A percentile compares a stretch with the other conserved stretches of the same genome.
These are phyloP conservation scores for Mythimna ferrago DNA, from an alignment of 2,888 invertebrate species.

Conservation along the genomic window DNA sequence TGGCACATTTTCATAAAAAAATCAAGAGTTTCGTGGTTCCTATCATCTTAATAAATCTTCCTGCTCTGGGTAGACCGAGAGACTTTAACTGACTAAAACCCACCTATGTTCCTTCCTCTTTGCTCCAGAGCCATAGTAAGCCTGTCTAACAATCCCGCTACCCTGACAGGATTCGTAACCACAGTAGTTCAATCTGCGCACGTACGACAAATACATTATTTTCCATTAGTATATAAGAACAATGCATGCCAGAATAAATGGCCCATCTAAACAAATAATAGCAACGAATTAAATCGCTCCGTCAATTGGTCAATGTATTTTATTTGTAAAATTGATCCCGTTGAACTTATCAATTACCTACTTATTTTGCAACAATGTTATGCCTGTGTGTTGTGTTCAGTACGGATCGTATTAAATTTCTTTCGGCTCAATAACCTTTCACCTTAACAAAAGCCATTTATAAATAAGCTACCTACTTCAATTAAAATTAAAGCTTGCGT, in stretches of 20 bases:
- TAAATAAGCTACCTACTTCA: constrained; percentile 5
- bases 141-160: too few relatives aligned
- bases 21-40: too few relatives aligned
- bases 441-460: constrained; percentile 2
- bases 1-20: too few relatives aligned
- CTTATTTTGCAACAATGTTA: constrained; percentile 47
- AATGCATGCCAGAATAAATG: constrained; percentile 46
- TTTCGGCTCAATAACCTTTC: constrained; percentile 31
- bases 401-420: constrained; percentile 33
- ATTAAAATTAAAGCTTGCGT: neutral
- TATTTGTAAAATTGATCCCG: constrained; percentile 57
- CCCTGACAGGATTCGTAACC: neutral
- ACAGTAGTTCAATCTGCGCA: neutral
- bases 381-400: constrained; percentile 8
- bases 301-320: constrained; percentile 50
- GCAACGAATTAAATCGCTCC: constrained; percentile 47
- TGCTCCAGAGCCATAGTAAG: too few relatives aligned
- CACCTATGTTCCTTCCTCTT: too few relatives aligned
- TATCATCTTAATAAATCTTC: too few relatives aligned
- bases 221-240: constrained; percentile 20
- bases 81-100: too few relatives aligned
- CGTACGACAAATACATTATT: constrained; percentile 4
- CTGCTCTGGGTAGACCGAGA: too few relatives aligned
- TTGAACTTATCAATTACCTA: constrained; percentile 58
- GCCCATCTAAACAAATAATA: constrained; percentile 47